Conservation (phyloP, 2,797 vertebrate genomes). For the Chaetophractus vellerosus region DNA sequence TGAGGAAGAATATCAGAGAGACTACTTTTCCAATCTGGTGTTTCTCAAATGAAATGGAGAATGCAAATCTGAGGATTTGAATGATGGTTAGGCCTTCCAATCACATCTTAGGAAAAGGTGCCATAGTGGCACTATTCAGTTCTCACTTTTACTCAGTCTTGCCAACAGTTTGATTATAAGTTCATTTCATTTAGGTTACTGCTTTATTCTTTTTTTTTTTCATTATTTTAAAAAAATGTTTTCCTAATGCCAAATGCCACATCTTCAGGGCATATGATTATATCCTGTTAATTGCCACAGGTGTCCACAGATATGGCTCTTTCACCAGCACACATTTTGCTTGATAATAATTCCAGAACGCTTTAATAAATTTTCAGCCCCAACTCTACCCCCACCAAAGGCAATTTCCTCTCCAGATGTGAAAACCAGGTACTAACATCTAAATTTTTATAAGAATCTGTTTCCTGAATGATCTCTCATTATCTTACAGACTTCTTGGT, state of each 20-base stretch:
- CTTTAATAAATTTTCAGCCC: background rate
- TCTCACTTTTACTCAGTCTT: background rate
- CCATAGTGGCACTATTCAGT: background rate
- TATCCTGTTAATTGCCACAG: constrained; percentile 3
- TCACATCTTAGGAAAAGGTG: background rate
- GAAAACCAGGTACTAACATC: background rate
- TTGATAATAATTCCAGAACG: constrained; percentile 8
- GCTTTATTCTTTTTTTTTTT: constrained; percentile 12
- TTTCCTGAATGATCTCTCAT: background rate
- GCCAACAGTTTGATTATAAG: background rate
- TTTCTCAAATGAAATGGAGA: constrained; percentile 28
- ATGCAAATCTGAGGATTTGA: constrained; percentile 80
- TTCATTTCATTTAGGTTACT: background rate
- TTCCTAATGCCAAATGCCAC: background rate
- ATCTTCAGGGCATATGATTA: background rate
- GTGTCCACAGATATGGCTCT: background rate
- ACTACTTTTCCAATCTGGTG: background rate
- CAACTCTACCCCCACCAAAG: background rate
- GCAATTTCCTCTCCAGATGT: constrained; percentile 14
- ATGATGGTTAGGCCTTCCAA: constrained; percentile 18
- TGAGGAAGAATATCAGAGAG: constrained; percentile 6
- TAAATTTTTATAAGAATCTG: background rate
- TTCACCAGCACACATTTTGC: background rate
- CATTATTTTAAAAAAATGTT: background rate
- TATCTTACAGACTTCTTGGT: background rate